Conservation (phyloP, 2,797 vertebrate species). For the Halcyon badia region DNA sequence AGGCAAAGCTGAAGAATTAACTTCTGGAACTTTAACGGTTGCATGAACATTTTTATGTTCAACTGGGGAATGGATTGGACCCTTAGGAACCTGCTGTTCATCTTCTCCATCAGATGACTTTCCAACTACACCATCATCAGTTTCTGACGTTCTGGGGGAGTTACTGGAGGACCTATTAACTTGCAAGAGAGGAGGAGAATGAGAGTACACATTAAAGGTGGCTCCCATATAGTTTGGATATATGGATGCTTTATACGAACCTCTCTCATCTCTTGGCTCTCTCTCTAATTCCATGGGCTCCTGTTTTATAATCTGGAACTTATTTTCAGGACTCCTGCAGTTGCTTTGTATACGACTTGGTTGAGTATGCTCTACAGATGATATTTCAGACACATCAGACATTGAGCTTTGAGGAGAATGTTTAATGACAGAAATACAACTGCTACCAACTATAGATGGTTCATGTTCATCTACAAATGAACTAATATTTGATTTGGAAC, state of each 20-base stretch:
- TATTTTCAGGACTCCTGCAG: slow-evolving; percentile 81
- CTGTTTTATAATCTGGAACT: slow-evolving; percentile 87
- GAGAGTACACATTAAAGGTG: slow-evolving; percentile 84
- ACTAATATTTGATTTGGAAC: slow-evolving; percentile 74
- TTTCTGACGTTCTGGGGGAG: slow-evolving; percentile 91
- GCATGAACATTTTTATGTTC: slow-evolving; percentile 88
- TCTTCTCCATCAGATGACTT: slow-evolving; percentile 96
- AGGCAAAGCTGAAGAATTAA: slow-evolving; percentile 89
- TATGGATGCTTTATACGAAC: slow-evolving; percentile 83
- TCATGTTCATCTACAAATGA: slow-evolving; percentile 84
- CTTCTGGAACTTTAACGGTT: slow-evolving; percentile 91
- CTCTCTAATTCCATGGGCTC: slow-evolving; percentile 86
- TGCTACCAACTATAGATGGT: slow-evolving; percentile 81
- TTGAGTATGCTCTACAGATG: slow-evolving; percentile 76
- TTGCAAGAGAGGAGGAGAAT: slow-evolving; percentile 88
- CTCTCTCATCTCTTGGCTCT: slow-evolving; percentile 83
- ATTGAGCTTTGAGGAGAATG: slow-evolving; percentile 90
- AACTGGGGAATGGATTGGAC: slow-evolving; percentile 83
- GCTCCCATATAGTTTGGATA: slow-evolving; percentile 85
- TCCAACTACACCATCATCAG: slow-evolving; percentile 88
- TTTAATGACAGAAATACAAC: slow-evolving; percentile 96
- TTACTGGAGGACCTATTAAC: slow-evolving; percentile 89
- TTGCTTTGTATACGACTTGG: slow-evolving; percentile 72
- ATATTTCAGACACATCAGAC: slow-evolving; percentile 84
- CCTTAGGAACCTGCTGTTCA: slow-evolving; percentile 96